Percentiles rank a stretch among this genome's conserved stretches.
Evolutionary conservation across 2,888 invertebrate species (phyloP).

Genomic region (Leucania comma): DNA sequence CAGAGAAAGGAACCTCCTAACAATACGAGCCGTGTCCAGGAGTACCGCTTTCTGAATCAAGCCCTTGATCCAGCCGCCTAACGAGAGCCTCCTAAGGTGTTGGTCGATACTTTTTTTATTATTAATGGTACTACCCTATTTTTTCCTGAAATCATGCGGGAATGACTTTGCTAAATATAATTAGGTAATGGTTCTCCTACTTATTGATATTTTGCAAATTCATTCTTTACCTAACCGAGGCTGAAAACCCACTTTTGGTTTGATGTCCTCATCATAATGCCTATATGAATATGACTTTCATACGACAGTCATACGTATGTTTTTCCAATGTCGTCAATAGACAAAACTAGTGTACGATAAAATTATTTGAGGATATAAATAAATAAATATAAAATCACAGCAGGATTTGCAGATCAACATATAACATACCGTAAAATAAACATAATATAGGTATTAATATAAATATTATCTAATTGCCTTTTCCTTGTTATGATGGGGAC

Average conservation of each 20-base stretch:
- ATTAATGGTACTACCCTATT: background rate
- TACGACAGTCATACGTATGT: background rate
- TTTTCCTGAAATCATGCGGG: background rate
- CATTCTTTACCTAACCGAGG: no score
- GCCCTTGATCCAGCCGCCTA: no score
- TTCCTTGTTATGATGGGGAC: constrained; percentile 9
- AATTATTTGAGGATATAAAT: constrained; percentile 10
- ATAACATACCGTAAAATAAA: constrained; percentile 6
- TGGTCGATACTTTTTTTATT: no score
- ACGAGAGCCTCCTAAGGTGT: no score
- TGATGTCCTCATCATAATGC: constrained; percentile 1
- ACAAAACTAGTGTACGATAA: background rate
- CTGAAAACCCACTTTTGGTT: background rate
- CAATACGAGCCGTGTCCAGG: no score
- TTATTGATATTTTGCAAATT: no score
- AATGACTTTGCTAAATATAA: constrained; percentile 6
- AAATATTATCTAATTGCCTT: constrained; percentile 2
- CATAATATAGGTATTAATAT: background rate
- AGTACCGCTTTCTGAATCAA: no score
- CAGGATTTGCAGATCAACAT: constrained; percentile 10
- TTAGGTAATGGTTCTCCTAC: background rate
- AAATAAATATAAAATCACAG: constrained; percentile 12
- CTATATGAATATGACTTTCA: background rate
- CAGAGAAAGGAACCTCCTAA: no score
- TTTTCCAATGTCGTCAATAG: constrained; percentile 48